Evolutionary conservation across 1,140 invertebrate genomes (phyloP).

Genomic region (Bombus terrestris): DNA sequence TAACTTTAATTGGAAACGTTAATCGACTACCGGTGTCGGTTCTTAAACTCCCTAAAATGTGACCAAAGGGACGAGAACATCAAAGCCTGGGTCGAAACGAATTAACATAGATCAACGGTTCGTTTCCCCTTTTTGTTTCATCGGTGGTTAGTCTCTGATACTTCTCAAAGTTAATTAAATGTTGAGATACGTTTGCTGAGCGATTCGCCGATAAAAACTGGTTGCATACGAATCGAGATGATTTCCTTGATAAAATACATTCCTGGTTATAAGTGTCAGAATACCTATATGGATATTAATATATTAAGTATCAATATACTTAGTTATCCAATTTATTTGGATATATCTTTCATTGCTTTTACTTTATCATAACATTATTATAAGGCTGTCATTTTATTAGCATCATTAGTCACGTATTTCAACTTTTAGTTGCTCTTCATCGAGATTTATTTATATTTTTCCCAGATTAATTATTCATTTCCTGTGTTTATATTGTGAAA

Average conservation of each 20-base stretch:
- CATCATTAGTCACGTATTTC: too few relatives aligned
- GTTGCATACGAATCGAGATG: neutral
- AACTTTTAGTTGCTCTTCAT: too few relatives aligned
- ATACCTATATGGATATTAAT: too few relatives aligned
- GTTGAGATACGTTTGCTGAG: constrained; percentile 13
- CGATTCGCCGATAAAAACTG: neutral
- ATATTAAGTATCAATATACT: too few relatives aligned
- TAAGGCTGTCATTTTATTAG: too few relatives aligned
- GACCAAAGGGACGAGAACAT: neutral
- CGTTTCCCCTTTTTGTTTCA: constrained; percentile 20
- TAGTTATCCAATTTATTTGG: too few relatives aligned
- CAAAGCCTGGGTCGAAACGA: neutral
- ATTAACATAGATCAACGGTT: constrained; percentile 40
- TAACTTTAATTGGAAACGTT: neutral
- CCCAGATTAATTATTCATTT: neutral
- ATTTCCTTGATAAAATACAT: neutral
- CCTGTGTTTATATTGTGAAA: too few relatives aligned
- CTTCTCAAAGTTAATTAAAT: constrained; percentile 45
- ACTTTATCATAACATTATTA: too few relatives aligned
- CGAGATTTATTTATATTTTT: too few relatives aligned
- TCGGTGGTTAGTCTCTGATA: neutral
- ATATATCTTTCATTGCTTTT: too few relatives aligned
- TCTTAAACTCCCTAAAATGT: neutral
- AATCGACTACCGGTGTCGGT: neutral
- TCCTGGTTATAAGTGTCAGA: too few relatives aligned